phyloP scores from a whole-genome alignment of 2,113 vertebrate genomes.

The Neopipo cinnamomea region DNA sequence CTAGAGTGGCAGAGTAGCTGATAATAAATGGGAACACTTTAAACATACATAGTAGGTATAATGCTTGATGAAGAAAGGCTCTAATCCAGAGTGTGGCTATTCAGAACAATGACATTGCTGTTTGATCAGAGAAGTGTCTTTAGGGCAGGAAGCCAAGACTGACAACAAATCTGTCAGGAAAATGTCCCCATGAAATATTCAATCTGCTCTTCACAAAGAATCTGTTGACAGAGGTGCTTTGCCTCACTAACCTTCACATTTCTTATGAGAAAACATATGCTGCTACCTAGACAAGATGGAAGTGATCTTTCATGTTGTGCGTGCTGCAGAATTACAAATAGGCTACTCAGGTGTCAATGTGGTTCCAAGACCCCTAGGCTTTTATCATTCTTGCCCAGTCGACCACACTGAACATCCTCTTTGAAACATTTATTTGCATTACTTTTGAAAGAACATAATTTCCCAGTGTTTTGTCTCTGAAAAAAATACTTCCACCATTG shows the following conservation, averaged over 20 bases:
- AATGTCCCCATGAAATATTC: conserved; percentile 62
- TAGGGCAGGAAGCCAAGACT: conserved; percentile 38
- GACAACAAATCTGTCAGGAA: conserved; percentile 50
- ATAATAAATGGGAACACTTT: neutral
- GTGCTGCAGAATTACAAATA: conserved; percentile 28
- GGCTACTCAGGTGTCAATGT: neutral
- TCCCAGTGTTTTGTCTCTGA: neutral
- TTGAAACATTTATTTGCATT: neutral
- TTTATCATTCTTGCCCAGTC: neutral
- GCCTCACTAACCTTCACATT: conserved; percentile 47
- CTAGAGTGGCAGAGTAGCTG: neutral
- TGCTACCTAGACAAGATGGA: conserved; percentile 25
- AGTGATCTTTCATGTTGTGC: neutral
- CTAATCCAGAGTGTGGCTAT: neutral
- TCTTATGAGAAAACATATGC: conserved; percentile 44
- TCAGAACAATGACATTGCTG: conserved; percentile 26
- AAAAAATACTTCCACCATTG: neutral
- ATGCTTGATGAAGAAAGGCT: neutral
- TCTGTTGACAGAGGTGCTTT: conserved; percentile 49
- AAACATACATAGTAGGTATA: neutral
- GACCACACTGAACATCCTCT: neutral
- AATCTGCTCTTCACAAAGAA: conserved; percentile 61
- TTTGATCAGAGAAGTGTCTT: conserved; percentile 23
- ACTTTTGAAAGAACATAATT: neutral
- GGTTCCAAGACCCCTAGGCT: neutral